Base-by-base conservation (phyloP, 2,888 invertebrate genomes). In the Alloplasta piceator region DNA sequence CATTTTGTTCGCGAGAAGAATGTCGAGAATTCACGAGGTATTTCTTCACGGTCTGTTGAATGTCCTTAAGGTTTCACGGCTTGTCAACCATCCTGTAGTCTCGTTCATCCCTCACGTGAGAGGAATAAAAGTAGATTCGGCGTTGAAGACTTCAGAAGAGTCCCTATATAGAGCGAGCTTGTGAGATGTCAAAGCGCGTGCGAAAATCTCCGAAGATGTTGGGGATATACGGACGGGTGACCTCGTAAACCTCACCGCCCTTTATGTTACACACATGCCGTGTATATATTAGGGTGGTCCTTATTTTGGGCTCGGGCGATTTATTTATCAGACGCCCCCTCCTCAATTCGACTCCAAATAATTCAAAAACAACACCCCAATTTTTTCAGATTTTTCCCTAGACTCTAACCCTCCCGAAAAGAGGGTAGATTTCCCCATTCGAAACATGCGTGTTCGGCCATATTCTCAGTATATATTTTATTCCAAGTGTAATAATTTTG, bases 211-310 rank as follows among this genome's bases (percentile, higher is more conserved):
- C 52, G 14, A 52, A 12, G 16, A 14, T 52, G 52, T 7, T 52
- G 39, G 12, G 6, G 41, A 14, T 61, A 9, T 26, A 26, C 26
- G 6, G 12, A 64, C 26, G 63, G 36, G 4, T 46, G 74, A 58
- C 73, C 70, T 70, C 81, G 77, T 74, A 74, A 81, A 81, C 81
- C 77, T 39, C 74, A 66, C 78, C 12, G 12, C 66, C 73, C 81
- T 73, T 26, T 26, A 26, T 26, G 26, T 26, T 26, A 26, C 3
- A 81, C 77, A 74, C 56, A 46, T 46, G 10, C 26, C 26, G 3
- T 10, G 9, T 7, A 46, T n/a, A 48, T 48, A 48, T 72, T n/a
- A n/a, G n/a, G n/a, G n/a, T n/a, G n/a, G n/a, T n/a, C n/a, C n/a
- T n/a, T n/a, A n/a, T n/a, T n/a, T n/a, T n/a, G n/a, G n/a, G n/a